Evolutionary conservation across 1,140 invertebrate species (phyloP).

Genomic region (Medauroidea extradentata): DNA sequence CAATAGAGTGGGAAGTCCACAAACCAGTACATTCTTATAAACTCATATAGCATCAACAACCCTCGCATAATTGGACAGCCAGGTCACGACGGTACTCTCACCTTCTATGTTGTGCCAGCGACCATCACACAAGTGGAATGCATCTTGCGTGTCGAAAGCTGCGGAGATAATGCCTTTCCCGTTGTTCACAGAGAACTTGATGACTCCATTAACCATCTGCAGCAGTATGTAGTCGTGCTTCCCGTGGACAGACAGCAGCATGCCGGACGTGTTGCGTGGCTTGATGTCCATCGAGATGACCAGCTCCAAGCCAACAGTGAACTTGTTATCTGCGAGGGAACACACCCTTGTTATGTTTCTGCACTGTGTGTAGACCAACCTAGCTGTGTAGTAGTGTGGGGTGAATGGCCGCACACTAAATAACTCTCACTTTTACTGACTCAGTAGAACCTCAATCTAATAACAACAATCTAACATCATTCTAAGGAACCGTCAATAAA

Average conservation of each 20-base stretch:
- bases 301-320: conserved; percentile 70
- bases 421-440: too few relatives aligned
- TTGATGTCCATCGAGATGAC: conserved; percentile 84
- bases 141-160: conserved; percentile 61
- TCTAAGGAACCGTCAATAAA: too few relatives aligned
- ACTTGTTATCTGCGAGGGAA: conserved; percentile 57
- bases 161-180: conserved; percentile 74
- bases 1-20: too few relatives aligned
- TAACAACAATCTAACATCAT: too few relatives aligned
- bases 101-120: conserved; percentile 88
- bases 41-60: too few relatives aligned
- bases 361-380: neutral
- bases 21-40: too few relatives aligned
- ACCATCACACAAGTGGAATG: conserved; percentile 78
- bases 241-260: conserved; percentile 78
- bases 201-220: conserved; percentile 79
- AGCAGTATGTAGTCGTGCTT: conserved; percentile 77
- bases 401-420: too few relatives aligned
- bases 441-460: too few relatives aligned
- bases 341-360: too few relatives aligned
- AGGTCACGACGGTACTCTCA: conserved; percentile 43
- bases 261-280: conserved; percentile 74
- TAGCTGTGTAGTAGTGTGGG: too few relatives aligned
- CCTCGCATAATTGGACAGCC: too few relatives aligned
- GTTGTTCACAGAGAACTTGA: conserved; percentile 81